A percentile compares a stretch with the other conserved stretches of the same genome.
Evolutionary conservation across 2,113 vertebrate species (phyloP).

Genomic region (Pelodiscus sinensis): DNA sequence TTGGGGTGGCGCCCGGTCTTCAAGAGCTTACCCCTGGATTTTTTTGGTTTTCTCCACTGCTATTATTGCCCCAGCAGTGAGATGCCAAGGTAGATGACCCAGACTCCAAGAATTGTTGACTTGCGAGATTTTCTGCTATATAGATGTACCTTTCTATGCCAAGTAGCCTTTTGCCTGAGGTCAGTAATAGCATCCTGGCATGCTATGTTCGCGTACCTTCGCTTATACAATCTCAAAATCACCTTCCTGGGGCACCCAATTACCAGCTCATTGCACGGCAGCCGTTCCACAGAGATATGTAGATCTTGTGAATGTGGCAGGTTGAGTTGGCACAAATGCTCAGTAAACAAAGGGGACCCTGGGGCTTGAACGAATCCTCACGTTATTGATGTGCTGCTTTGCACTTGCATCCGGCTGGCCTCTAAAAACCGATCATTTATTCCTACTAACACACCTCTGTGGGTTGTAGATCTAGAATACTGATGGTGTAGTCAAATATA

Average conservation of each 20-base stretch:
- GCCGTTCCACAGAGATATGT: background rate
- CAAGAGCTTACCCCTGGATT: background rate
- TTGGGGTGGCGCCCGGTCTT: background rate
- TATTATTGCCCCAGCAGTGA: background rate
- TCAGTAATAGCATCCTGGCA: background rate
- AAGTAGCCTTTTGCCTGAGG: background rate
- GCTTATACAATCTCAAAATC: background rate
- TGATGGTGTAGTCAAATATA: background rate
- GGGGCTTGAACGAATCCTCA: background rate
- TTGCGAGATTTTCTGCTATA: background rate
- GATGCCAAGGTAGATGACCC: background rate
- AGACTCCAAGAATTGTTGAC: background rate
- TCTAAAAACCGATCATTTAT: background rate
- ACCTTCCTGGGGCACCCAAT: background rate
- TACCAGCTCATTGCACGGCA: fast-evolving
- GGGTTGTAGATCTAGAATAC: background rate
- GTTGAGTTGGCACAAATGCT: background rate
- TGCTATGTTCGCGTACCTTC: background rate
- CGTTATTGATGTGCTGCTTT: background rate
- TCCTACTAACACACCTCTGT: background rate
- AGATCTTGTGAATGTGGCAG: fast-evolving
- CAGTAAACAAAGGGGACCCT: background rate
- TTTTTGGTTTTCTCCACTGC: background rate
- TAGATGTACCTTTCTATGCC: background rate
- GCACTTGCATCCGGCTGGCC: background rate